These are phyloP conservation scores for Argyresthia goedartella DNA, from an alignment of 2,888 invertebrate species.

Conservation along the genomic window DNA sequence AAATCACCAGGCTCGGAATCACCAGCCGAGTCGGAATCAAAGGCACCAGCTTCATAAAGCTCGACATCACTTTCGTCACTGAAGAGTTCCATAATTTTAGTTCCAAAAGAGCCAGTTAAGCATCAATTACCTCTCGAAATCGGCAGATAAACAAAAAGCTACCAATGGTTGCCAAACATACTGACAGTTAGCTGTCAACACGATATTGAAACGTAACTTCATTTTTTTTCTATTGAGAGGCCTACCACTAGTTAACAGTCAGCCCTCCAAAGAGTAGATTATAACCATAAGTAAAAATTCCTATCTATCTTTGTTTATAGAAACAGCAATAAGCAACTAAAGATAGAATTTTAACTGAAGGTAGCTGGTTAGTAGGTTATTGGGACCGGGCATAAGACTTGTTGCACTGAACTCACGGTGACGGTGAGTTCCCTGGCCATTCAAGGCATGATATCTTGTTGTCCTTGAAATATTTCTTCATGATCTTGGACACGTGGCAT, in stretches of 20 bases:
- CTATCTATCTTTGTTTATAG: constrained; percentile 2
- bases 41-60: constrained; percentile 1
- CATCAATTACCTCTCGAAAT: constrained; percentile 1
- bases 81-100: constrained; percentile 1
- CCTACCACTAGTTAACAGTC: background rate
- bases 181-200: constrained; percentile 2
- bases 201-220: background rate
- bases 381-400: constrained; percentile 1
- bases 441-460: no score
- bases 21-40: constrained; percentile 1
- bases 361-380: background rate
- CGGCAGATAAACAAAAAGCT: background rate
- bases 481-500: no score
- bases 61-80: constrained; percentile 1
- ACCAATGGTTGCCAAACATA: constrained; percentile 1
- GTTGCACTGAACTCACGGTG: no score
- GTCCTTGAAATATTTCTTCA: no score
- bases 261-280: background rate
- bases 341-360: background rate
- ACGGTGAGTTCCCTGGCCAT: no score
- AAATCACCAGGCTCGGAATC: background rate
- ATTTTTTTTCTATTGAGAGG: background rate
- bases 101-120: background rate
- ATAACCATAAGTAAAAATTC: background rate
- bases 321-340: constrained; percentile 1